A percentile compares a stretch with the other conserved stretches of the same genome.
Evolutionary conservation across 2,888 invertebrate genomes (phyloP).

Genomic region (Lasioglossum figueresi): DNA sequence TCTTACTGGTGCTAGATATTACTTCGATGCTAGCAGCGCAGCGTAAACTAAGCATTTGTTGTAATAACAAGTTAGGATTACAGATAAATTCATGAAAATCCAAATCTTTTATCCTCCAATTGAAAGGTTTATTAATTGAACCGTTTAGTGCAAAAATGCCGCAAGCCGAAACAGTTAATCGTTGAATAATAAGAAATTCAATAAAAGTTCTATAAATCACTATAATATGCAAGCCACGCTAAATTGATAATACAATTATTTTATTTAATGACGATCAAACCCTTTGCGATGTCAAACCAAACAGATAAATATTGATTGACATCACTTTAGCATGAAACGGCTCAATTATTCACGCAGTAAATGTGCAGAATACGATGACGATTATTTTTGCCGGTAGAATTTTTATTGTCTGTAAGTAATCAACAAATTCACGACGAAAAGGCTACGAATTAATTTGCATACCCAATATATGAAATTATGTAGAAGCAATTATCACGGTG

Average conservation of each 20-base stretch:
- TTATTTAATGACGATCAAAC: not conserved
- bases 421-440: no score
- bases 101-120: not conserved
- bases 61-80: not conserved
- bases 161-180: not conserved
- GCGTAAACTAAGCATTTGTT: not conserved
- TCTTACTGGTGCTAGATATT: not conserved
- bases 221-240: not conserved
- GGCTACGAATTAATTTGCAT: not conserved
- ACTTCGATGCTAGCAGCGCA: not conserved
- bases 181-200: no score
- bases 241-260: not conserved
- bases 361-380: no score
- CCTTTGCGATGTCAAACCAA: no score
- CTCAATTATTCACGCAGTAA: no score
- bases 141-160: not conserved
- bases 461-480: not conserved
- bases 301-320: no score
- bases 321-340: not conserved
- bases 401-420: not conserved
- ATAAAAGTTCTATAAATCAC: no score
- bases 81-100: not conserved
- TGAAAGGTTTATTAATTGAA: not conserved
- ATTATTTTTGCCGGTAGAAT: not conserved
- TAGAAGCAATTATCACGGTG: no score